Conservation (phyloP, 1,140 invertebrate genomes). For the Ips typographus region DNA sequence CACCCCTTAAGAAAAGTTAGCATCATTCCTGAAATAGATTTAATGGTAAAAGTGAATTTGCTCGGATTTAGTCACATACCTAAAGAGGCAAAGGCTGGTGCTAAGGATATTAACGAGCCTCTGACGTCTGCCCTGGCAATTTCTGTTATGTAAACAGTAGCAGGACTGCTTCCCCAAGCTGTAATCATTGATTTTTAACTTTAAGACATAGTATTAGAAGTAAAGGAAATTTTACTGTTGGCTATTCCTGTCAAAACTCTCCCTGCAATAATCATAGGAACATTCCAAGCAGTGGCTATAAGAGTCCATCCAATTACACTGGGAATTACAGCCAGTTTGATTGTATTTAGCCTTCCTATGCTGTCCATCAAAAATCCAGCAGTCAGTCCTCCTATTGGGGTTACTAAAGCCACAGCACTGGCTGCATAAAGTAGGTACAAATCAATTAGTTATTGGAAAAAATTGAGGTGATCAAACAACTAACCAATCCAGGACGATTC, state of each 20-base stretch:
- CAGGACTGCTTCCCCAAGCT: slow-evolving; percentile 60
- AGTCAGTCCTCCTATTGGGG: slow-evolving; percentile 58
- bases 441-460: background rate
- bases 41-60: background rate
- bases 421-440: slow-evolving; percentile 49
- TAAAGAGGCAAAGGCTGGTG: slow-evolving; percentile 40
- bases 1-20: slow-evolving; percentile 62
- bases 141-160: slow-evolving; percentile 64
- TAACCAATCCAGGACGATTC: slow-evolving; percentile 59
- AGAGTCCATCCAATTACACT: slow-evolving; percentile 63
- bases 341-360: slow-evolving; percentile 62
- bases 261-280: slow-evolving; percentile 59
- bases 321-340: slow-evolving; percentile 62
- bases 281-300: slow-evolving; percentile 57
- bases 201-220: background rate
- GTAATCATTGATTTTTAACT: slow-evolving; percentile 25
- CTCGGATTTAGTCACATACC: slow-evolving; percentile 51
- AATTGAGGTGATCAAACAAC: slow-evolving; percentile 9
- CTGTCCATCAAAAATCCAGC: slow-evolving; percentile 63
- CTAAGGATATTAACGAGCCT: slow-evolving; percentile 53
- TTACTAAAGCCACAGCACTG: slow-evolving; percentile 58
- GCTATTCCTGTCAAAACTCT: slow-evolving; percentile 65
- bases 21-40: slow-evolving; percentile 58
- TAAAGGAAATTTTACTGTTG: slow-evolving; percentile 47
- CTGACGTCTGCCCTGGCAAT: slow-evolving; percentile 60